Conservation (phyloP, 2,888 invertebrate genomes). For the Aleiodes testaceus region DNA sequence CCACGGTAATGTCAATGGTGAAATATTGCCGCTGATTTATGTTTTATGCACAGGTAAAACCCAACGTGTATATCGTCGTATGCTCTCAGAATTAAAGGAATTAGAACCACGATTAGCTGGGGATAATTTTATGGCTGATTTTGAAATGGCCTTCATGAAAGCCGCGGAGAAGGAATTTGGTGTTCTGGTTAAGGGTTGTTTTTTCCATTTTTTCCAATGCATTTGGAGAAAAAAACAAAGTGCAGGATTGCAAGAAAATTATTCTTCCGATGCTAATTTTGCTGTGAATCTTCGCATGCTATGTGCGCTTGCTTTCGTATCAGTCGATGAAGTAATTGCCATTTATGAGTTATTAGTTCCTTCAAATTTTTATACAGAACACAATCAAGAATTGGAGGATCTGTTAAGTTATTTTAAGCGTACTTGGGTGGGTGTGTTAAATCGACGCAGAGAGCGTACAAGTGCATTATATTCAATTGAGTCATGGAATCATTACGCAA, state of each 20-base stretch:
- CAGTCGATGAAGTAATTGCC: slow-evolving; percentile 10
- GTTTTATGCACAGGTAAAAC: slow-evolving; percentile 3
- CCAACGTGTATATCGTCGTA: not conserved
- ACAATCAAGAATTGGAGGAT: not conserved
- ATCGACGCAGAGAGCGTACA: not conserved
- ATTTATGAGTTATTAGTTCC: not conserved
- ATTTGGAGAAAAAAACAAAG: slow-evolving; percentile 45
- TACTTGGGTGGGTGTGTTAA: not conserved
- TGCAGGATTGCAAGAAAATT: slow-evolving; percentile 34
- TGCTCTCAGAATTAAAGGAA: slow-evolving; percentile 8
- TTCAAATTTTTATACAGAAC: not conserved
- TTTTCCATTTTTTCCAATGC: slow-evolving; percentile 48
- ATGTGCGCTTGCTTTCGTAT: slow-evolving; percentile 45
- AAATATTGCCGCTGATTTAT: slow-evolving; percentile 36
- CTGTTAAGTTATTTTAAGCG: not conserved
- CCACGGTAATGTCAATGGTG: slow-evolving; percentile 17
- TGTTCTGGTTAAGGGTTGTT: slow-evolving; percentile 21
- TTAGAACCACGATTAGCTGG: slow-evolving; percentile 1
- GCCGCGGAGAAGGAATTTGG: slow-evolving; percentile 19
- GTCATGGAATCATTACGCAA: not conserved
- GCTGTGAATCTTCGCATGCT: slow-evolving; percentile 46
- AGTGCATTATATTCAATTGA: not conserved
- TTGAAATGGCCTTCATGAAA: slow-evolving; percentile 20
- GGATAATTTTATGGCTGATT: slow-evolving; percentile 17
- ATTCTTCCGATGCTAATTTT: slow-evolving; percentile 45